Conservation (phyloP, 64 coral and sea anemone genomes). For the Montipora efflorescens region DNA sequence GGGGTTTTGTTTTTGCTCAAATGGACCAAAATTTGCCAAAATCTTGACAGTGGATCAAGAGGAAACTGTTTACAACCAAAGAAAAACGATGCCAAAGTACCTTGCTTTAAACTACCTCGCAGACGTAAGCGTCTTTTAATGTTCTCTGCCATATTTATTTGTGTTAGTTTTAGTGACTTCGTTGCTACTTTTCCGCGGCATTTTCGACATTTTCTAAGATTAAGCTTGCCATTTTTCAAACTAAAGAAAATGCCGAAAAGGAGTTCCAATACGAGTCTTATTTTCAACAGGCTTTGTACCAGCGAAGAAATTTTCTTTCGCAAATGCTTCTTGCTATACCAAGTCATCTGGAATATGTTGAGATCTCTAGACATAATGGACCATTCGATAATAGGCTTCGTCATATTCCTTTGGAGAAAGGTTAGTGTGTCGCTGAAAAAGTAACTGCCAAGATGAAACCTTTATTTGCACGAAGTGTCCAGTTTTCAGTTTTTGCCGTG, state of each 20-base stretch:
- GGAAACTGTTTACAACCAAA: background rate
- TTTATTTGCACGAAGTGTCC: too few species aligned
- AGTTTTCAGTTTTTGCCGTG: too few species aligned
- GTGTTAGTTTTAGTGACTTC: too few species aligned
- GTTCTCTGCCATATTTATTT: background rate
- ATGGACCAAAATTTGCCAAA: too few species aligned
- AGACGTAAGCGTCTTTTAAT: slow-evolving; percentile 31
- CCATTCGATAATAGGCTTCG: slow-evolving; percentile 9
- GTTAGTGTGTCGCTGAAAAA: background rate
- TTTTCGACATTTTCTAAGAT: background rate
- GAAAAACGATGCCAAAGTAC: slow-evolving; percentile 60
- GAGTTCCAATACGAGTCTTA: background rate
- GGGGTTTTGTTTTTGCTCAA: too few species aligned
- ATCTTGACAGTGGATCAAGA: background rate
- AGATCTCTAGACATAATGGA: slow-evolving; percentile 80
- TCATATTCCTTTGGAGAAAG: slow-evolving; percentile 64
- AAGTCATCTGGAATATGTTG: slow-evolving; percentile 83
- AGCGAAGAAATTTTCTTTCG: slow-evolving; percentile 51
- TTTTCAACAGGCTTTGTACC: slow-evolving; percentile 64
- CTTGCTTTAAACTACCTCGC: slow-evolving; percentile 75
- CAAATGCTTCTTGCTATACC: slow-evolving; percentile 83
- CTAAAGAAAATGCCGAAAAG: background rate
- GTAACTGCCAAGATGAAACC: background rate
- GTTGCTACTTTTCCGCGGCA: too few species aligned
- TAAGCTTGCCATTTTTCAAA: too few species aligned